Evolutionary conservation across 2,113 vertebrate species (phyloP).

Genomic region (Acrocephalus arundinaceus): DNA sequence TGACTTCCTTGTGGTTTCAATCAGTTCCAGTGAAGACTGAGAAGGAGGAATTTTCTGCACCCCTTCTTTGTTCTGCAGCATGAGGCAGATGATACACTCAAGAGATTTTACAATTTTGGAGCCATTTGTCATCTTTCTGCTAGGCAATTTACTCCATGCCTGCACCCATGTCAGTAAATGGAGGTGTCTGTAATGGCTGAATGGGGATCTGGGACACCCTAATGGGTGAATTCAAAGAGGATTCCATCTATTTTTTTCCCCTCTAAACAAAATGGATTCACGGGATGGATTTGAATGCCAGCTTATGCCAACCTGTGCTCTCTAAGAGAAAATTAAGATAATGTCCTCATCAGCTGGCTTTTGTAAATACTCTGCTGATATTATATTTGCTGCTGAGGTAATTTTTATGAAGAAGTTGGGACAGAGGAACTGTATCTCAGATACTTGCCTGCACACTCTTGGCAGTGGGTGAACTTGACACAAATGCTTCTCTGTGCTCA

Average conservation of each 20-base stretch:
- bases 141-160: rapidly evolving
- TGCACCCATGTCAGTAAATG: background rate
- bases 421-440: background rate
- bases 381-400: background rate
- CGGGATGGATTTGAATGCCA: background rate
- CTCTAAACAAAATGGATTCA: background rate
- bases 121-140: background rate
- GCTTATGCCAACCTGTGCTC: background rate
- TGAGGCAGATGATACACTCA: background rate
- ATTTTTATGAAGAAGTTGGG: background rate
- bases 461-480: background rate
- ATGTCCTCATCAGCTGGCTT: background rate
- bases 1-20: background rate
- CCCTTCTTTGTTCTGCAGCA: background rate
- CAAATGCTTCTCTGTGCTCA: background rate
- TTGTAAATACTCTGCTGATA: background rate
- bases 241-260: background rate
- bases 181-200: background rate
- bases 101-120: background rate
- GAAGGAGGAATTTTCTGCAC: background rate
- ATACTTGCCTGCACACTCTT: background rate
- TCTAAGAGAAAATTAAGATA: background rate
- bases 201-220: background rate
- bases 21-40: background rate
- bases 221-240: background rate